Conservation (phyloP, 2,113 vertebrate species). For the Coracopsis vasa region DNA sequence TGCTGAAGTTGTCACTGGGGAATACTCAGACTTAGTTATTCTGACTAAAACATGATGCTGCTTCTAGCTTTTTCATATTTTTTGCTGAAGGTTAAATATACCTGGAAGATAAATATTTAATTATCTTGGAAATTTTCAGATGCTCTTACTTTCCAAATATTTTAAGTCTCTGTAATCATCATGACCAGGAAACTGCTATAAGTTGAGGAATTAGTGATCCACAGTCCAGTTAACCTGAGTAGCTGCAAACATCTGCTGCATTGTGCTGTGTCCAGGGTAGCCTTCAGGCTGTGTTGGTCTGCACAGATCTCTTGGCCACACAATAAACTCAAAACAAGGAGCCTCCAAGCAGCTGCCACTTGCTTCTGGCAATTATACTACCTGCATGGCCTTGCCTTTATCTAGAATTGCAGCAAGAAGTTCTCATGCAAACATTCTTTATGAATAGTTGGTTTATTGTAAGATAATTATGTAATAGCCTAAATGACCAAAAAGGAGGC, state of each 20-base stretch:
- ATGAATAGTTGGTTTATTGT: background rate
- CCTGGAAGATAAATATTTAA: background rate
- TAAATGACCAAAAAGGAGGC: background rate
- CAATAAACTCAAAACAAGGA: background rate
- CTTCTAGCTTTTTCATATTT: background rate
- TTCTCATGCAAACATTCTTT: background rate
- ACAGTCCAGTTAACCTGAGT: background rate
- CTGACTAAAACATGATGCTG: background rate
- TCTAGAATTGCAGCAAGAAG: background rate
- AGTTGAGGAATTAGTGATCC: background rate
- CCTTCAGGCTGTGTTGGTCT: background rate
- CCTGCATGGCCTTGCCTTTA: background rate
- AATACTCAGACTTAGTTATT: background rate
- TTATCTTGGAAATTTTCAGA: background rate
- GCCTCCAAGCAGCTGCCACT: background rate
- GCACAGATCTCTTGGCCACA: background rate
- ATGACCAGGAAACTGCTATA: background rate
- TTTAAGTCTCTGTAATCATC: background rate
- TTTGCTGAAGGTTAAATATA: background rate
- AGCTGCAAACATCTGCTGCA: background rate
- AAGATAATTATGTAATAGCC: background rate
- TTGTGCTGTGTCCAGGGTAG: fast-evolving
- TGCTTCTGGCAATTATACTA: fast-evolving
- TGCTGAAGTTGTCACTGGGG: background rate
- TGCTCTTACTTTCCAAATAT: background rate